Conservation (phyloP, 2,888 invertebrate species). For the Sinopyrophorus schimmeli region DNA sequence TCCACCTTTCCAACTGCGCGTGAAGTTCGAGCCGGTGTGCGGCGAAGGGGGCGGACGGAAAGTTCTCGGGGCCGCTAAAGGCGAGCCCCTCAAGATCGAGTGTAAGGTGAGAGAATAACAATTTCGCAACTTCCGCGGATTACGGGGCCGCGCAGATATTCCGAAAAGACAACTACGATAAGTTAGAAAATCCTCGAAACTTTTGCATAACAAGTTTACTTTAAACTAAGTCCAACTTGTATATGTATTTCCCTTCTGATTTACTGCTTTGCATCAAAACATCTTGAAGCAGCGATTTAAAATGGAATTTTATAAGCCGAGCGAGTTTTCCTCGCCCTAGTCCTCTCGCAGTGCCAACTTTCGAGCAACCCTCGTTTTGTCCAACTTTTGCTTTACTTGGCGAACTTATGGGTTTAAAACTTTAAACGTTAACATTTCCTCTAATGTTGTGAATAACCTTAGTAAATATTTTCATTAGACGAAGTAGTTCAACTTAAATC, state of each 20-base stretch:
- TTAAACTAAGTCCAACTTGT: constrained; percentile 10
- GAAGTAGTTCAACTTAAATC: no score
- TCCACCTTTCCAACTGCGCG: constrained; percentile 70
- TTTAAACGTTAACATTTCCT: constrained; percentile 20
- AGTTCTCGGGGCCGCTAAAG: constrained; percentile 61
- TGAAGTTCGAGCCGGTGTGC: constrained; percentile 68
- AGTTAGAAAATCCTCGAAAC: constrained; percentile 16
- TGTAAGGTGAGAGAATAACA: constrained; percentile 53
- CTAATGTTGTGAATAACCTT: no score
- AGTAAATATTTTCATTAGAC: no score
- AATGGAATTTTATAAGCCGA: constrained; percentile 23
- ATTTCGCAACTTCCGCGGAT: constrained; percentile 20
- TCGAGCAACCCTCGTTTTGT: constrained; percentile 18
- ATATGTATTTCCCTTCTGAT: constrained; percentile 24
- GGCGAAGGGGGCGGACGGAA: constrained; percentile 54
- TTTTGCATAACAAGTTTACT: constrained; percentile 19
- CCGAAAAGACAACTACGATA: constrained; percentile 25
- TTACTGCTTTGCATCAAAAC: constrained; percentile 14
- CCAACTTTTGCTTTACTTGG: constrained; percentile 22
- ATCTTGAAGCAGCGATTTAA: constrained; percentile 16
- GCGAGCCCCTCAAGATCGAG: constrained; percentile 58
- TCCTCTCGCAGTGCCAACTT: constrained; percentile 23
- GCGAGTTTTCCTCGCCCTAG: constrained; percentile 16
- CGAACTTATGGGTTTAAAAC: constrained; percentile 28
- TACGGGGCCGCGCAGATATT: constrained; percentile 18